Conservation (phyloP, 2,797 vertebrate species). For the Huso huso region DNA sequence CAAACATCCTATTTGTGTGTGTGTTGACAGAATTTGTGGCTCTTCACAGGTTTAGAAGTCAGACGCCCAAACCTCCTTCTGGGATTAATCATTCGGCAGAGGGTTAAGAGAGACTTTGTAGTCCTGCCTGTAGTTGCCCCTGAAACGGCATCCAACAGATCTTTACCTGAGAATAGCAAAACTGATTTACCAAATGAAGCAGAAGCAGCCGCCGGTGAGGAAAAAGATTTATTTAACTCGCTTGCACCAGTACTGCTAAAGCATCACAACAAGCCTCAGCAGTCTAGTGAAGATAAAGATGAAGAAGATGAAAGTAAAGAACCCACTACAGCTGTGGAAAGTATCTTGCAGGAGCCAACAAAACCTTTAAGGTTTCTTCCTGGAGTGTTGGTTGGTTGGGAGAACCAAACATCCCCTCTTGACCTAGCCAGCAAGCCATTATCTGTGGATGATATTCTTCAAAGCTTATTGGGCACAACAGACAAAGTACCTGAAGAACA, state of each 20-base stretch:
- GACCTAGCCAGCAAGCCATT: slow-evolving; percentile 66
- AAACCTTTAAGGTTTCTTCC: slow-evolving; percentile 94
- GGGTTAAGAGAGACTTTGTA: slow-evolving; percentile 73
- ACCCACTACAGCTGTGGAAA: slow-evolving; percentile 52
- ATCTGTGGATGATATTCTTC: slow-evolving; percentile 60
- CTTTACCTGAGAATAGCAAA: slow-evolving; percentile 73
- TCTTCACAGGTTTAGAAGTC: slow-evolving; percentile 76
- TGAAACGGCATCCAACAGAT: slow-evolving; percentile 48
- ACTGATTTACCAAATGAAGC: slow-evolving; percentile 51
- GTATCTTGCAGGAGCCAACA: slow-evolving; percentile 59
- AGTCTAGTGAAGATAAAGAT: slow-evolving; percentile 51
- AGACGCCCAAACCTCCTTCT: slow-evolving; percentile 90
- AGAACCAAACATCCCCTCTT: slow-evolving; percentile 74
- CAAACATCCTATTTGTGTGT: no score
- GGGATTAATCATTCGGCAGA: slow-evolving; percentile 91
- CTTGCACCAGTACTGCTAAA: slow-evolving; percentile 69
- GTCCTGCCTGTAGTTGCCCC: slow-evolving; percentile 61
- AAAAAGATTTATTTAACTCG: slow-evolving; percentile 78
- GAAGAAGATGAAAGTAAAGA: slow-evolving; percentile 53
- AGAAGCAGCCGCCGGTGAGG: slow-evolving; percentile 60
- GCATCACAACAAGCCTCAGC: slow-evolving; percentile 67
- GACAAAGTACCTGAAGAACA: slow-evolving; percentile 45
- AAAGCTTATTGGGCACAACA: slow-evolving; percentile 53
- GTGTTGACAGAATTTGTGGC: no score
- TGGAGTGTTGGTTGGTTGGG: slow-evolving; percentile 86